Evolutionary conservation across 2,113 vertebrate species (phyloP).

Genomic region (Ardeotis arabs): DNA sequence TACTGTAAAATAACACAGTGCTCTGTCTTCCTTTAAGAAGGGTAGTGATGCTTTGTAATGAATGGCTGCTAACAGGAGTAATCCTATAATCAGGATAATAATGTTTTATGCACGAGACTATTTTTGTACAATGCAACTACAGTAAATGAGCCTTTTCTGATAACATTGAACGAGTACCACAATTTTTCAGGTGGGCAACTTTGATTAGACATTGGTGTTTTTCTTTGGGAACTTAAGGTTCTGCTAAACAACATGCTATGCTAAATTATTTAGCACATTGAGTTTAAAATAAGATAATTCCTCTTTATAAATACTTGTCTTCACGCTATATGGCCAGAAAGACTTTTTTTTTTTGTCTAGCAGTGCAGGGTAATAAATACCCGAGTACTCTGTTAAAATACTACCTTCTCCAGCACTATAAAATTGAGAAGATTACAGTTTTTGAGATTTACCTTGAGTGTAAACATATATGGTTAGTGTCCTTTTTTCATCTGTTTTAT

Average conservation of each 20-base stretch:
- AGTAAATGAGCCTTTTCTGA: conserved; percentile 42
- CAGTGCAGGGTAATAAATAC: not conserved
- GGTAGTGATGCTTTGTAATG: not conserved
- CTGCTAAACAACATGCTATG: not conserved
- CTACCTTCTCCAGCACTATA: not conserved
- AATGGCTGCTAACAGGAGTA: not conserved
- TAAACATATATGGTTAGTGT: not conserved
- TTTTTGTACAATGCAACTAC: not conserved
- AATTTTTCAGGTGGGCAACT: conserved; percentile 63
- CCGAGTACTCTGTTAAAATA: not conserved
- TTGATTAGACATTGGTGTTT: conserved; percentile 33
- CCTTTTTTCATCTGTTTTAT: not conserved
- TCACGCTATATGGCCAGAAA: not conserved
- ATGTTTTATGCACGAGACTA: conserved; percentile 16
- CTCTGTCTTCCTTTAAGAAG: not conserved
- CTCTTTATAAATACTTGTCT: conserved; percentile 9
- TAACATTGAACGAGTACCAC: conserved; percentile 42
- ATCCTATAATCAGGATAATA: conserved; percentile 13
- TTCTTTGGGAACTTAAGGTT: not conserved
- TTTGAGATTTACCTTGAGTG: not conserved
- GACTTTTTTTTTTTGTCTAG: not conserved
- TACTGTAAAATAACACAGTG: not conserved
- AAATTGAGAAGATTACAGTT: not conserved
- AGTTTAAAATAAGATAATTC: conserved; percentile 47
- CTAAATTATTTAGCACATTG: conserved; percentile 17